Evolutionary conservation across 2,797 vertebrate species (phyloP).

Genomic region (Schizopygopsis malacanthus): DNA sequence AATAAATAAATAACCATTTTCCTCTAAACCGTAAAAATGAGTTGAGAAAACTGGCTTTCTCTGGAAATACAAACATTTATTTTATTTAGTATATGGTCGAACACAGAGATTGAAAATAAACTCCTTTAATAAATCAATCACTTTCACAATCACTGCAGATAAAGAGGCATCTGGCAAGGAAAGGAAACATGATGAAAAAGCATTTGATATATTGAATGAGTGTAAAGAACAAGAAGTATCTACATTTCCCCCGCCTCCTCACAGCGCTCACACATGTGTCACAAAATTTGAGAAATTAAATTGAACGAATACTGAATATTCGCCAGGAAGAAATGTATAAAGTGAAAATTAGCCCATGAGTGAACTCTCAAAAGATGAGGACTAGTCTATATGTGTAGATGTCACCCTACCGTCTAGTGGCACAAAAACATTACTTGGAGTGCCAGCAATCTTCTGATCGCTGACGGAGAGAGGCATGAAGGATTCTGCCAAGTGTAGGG

Average conservation of each 20-base stretch:
- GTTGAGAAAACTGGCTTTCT: background rate
- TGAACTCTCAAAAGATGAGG: constrained; percentile 44
- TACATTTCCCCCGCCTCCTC: background rate
- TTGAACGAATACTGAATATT: constrained; percentile 9
- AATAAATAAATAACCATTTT: background rate
- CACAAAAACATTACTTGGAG: constrained; percentile 37
- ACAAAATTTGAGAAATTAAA: background rate
- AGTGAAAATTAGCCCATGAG: constrained; percentile 37
- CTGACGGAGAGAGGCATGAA: constrained; percentile 25
- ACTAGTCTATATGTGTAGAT: constrained; percentile 26
- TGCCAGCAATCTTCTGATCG: constrained; percentile 21
- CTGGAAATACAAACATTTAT: background rate
- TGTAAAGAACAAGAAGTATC: background rate
- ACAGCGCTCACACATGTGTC: background rate
- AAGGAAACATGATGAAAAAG: background rate
- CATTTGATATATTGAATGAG: background rate
- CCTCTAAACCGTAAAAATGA: background rate
- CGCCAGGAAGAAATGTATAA: constrained; percentile 12
- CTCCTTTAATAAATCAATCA: background rate
- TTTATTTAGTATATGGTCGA: background rate
- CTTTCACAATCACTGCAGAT: background rate
- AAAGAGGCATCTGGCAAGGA: background rate
- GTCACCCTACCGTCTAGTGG: background rate
- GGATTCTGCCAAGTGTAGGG: constrained; percentile 8
- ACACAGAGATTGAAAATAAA: background rate